phyloP scores from a whole-genome alignment of 2,888 invertebrate species.

The Erebia palarica region DNA sequence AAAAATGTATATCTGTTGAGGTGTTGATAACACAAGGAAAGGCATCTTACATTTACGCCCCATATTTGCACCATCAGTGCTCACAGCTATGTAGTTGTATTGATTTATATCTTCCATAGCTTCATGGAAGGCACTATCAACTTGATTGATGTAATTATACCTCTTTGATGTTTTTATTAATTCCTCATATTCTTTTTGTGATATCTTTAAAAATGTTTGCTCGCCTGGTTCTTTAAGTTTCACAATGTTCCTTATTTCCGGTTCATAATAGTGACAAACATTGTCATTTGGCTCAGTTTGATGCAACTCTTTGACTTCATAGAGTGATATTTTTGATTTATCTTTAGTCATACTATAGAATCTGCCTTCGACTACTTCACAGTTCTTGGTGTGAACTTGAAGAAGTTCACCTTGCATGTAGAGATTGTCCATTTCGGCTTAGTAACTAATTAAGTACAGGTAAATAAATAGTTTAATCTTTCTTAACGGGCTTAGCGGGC shows the following conservation, averaged over 20 bases:
- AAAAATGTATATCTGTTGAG: slow-evolving; percentile 75
- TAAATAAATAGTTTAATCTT: slow-evolving; percentile 53
- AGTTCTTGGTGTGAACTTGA: slow-evolving; percentile 73
- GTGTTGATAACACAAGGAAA: slow-evolving; percentile 70
- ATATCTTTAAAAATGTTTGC: slow-evolving; percentile 63
- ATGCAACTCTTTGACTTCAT: slow-evolving; percentile 67
- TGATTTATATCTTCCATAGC: slow-evolving; percentile 67
- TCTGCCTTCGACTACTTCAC: slow-evolving; percentile 70
- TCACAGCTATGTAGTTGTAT: slow-evolving; percentile 63
- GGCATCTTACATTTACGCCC: slow-evolving; percentile 78
- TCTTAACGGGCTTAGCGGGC: slow-evolving; percentile 68
- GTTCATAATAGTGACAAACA: slow-evolving; percentile 68
- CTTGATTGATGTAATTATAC: slow-evolving; percentile 74
- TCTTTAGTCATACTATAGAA: slow-evolving; percentile 73
- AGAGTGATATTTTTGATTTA: slow-evolving; percentile 73
- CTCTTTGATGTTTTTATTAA: slow-evolving; percentile 69
- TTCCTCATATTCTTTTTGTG: slow-evolving; percentile 71
- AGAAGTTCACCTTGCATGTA: slow-evolving; percentile 77
- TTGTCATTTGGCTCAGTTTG: slow-evolving; percentile 62
- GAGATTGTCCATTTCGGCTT: slow-evolving; percentile 68
- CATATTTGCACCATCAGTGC: slow-evolving; percentile 76
- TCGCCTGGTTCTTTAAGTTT: slow-evolving; percentile 65
- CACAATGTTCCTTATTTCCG: slow-evolving; percentile 70
- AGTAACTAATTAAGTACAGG: slow-evolving; percentile 27
- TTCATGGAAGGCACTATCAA: slow-evolving; percentile 68